Conservation (phyloP, 2,797 vertebrate species). For the Kryptopterus vitreolus region DNA sequence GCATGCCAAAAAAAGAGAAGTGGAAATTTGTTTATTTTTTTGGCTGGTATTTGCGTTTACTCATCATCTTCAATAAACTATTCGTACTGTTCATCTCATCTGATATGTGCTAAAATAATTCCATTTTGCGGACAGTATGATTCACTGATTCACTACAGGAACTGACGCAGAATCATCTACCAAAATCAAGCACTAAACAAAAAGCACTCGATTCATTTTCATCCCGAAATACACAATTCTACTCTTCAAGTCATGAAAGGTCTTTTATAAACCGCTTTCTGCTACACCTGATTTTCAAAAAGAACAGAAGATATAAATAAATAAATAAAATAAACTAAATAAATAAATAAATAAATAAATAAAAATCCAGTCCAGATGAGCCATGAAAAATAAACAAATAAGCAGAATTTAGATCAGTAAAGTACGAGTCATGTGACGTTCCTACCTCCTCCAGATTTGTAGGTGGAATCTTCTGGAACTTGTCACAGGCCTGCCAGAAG, state of each 20-base stretch:
- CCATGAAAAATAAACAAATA: neutral
- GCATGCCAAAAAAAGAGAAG: neutral
- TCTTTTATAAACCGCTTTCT: neutral
- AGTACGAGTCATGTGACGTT: neutral
- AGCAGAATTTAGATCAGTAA: neutral
- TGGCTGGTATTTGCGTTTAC: neutral
- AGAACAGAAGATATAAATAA: neutral
- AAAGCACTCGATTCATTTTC: neutral
- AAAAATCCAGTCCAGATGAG: neutral
- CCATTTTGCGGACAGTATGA: neutral
- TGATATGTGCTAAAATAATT: neutral
- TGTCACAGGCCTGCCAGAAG: constrained; percentile 86
- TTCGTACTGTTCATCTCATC: neutral
- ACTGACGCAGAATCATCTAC: too few species aligned
- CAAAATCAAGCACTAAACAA: neutral
- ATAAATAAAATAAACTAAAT: neutral
- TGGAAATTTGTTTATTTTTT: neutral
- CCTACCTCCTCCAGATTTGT: constrained; percentile 75
- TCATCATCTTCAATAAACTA: neutral
- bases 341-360: neutral
- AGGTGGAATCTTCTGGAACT: constrained; percentile 80
- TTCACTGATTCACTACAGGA: neutral
- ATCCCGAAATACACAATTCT: neutral
- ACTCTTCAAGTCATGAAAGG: neutral
- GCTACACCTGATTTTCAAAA: neutral